Conservation (phyloP, 2,888 invertebrate genomes). For the Dorcus hopei region DNA sequence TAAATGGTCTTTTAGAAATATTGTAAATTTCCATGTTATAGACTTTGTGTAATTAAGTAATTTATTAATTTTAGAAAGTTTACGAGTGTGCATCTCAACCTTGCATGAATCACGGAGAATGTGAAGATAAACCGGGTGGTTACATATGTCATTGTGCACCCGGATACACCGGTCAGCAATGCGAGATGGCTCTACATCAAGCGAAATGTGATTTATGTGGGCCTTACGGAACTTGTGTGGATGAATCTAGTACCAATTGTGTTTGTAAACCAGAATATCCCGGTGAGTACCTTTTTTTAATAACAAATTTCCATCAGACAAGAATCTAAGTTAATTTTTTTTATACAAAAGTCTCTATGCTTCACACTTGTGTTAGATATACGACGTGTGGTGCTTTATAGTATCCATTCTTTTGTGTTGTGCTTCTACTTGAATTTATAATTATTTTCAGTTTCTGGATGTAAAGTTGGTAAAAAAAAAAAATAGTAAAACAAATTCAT, state of each 20-base stretch:
- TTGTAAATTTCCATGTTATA: background rate
- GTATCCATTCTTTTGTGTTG: no score
- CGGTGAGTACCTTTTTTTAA: slow-evolving; percentile 44
- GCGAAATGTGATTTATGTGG: slow-evolving; percentile 34
- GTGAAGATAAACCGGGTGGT: slow-evolving; percentile 56
- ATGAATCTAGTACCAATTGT: slow-evolving; percentile 50
- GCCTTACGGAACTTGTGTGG: slow-evolving; percentile 13
- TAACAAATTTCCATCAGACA: no score
- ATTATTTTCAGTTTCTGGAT: no score
- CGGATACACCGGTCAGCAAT: slow-evolving; percentile 55
- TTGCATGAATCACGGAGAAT: slow-evolving; percentile 60
- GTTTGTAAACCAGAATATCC: slow-evolving; percentile 64
- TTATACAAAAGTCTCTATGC: no score
- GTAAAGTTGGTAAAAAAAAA: no score
- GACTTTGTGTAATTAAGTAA: background rate
- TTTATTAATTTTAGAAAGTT: slow-evolving; percentile 42
- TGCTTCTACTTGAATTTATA: no score
- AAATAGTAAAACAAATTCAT: no score
- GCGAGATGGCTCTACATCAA: slow-evolving; percentile 48
- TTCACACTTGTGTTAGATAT: no score
- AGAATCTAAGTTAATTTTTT: no score
- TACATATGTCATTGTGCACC: slow-evolving; percentile 57
- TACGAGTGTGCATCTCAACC: slow-evolving; percentile 60
- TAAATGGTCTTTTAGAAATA: background rate
- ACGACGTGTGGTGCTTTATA: no score